A percentile compares a stretch with the other conserved stretches of the same genome.
These are phyloP conservation scores for Geodia barretti DNA, from an alignment of 37 sponge, comb jelly and placozoan genomes.

Conservation along the genomic window DNA sequence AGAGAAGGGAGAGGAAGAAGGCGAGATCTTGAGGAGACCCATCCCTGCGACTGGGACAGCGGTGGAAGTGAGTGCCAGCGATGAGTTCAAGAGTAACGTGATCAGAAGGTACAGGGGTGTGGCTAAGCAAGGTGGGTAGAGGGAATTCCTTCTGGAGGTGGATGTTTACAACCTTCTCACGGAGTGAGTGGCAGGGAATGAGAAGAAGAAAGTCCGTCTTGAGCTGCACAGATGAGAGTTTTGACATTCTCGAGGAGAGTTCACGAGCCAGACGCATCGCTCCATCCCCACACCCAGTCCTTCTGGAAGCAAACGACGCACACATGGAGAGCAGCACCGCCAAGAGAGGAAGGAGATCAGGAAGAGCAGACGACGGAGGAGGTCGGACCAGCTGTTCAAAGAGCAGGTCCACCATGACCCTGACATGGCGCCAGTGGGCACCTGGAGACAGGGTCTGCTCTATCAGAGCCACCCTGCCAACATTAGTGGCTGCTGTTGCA, in stretches of 20 bases:
- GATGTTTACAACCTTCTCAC: not conserved
- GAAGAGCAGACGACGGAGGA: not conserved
- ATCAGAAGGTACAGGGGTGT: not conserved
- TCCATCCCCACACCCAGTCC: not conserved
- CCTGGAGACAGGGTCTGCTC: not conserved
- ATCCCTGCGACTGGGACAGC: not conserved
- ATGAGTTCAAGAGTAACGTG: not conserved
- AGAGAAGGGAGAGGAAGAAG: conserved; percentile 27
- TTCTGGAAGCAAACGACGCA: not conserved
- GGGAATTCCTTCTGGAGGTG: conserved; percentile 1
- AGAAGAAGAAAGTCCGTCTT: not conserved
- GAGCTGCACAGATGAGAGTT: not conserved
- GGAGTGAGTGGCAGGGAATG: conserved; percentile 22
- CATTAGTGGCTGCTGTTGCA: not conserved
- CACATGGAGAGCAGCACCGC: conserved; percentile 1
- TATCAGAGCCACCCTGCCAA: not conserved
- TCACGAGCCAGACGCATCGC: conserved; percentile 6
- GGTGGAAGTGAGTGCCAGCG: not conserved
- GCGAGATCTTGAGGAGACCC: not conserved
- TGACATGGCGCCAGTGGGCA: not conserved
- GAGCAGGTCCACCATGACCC: not conserved
- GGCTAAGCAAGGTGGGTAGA: not conserved
- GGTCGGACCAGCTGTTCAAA: not conserved
- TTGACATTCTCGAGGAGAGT: not conserved
- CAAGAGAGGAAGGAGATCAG: not conserved